These are phyloP conservation scores for Garra rufa DNA, from an alignment of 2,113 vertebrate genomes.

Conservation along the genomic window DNA sequence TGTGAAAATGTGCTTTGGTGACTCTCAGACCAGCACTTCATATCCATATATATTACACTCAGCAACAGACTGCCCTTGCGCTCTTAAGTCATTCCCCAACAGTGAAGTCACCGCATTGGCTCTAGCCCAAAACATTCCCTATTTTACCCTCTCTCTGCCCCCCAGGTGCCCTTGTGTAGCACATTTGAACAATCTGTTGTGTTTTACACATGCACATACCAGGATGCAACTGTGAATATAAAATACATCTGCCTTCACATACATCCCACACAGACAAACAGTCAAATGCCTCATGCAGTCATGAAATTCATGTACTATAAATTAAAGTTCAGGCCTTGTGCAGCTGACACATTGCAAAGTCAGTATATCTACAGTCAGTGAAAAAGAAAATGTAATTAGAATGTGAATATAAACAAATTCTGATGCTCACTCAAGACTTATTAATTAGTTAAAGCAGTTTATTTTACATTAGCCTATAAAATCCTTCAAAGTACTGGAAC, in stretches of 20 bases:
- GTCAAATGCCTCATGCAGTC: not conserved
- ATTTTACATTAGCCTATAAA: not conserved
- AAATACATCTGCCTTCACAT: not conserved
- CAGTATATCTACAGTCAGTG: no score
- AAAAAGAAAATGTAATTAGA: no score
- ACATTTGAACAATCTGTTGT: not conserved
- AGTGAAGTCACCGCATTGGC: slow-evolving; percentile 73
- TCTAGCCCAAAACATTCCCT: slow-evolving; percentile 60
- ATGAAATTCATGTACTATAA: slow-evolving; percentile 1
- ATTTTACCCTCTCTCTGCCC: slow-evolving; percentile 40
- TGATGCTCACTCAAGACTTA: not conserved
- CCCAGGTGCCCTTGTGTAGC: slow-evolving; percentile 28
- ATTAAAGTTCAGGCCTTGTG: not conserved
- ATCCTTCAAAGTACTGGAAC: slow-evolving; percentile 18
- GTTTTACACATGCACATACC: not conserved
- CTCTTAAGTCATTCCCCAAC: slow-evolving; percentile 64
- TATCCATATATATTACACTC: slow-evolving; percentile 44
- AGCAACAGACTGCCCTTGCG: slow-evolving; percentile 71
- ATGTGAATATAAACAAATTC: not conserved
- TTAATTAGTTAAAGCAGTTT: not conserved
- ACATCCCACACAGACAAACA: not conserved
- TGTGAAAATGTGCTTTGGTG: slow-evolving; percentile 47
- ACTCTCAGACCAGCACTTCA: slow-evolving; percentile 47
- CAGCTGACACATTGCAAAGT: not conserved
- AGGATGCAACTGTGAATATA: not conserved